phyloP scores from a whole-genome alignment of 2,888 invertebrate species.

The Agrypnus murinus region DNA sequence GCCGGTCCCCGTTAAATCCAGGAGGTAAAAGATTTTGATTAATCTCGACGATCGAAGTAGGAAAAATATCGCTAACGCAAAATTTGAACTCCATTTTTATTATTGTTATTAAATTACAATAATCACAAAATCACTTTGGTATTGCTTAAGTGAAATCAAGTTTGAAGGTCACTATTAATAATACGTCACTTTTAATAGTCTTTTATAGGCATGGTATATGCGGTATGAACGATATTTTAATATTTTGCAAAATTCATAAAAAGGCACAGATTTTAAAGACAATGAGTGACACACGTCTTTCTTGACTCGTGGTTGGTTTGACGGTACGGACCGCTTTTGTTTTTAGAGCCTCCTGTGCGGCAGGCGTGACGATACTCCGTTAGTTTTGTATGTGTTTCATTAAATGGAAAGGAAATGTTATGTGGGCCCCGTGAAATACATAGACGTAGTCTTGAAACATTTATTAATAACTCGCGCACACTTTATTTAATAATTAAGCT shows the following conservation, averaged over 20 bases:
- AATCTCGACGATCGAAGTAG: constrained; percentile 72
- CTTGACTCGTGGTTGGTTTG: constrained; percentile 42
- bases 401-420: constrained; percentile 50
- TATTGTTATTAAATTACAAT: no score
- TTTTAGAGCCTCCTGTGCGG: constrained; percentile 54
- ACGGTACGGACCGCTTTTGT: constrained; percentile 51
- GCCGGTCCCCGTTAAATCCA: constrained; percentile 74
- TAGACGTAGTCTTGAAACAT: constrained; percentile 28
- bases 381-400: constrained; percentile 56
- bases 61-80: constrained; percentile 73
- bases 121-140: constrained; percentile 36
- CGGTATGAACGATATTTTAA: not conserved
- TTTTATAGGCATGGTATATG: constrained; percentile 18
- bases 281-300: no score
- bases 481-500: not conserved
- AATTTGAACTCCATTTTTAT: constrained; percentile 76
- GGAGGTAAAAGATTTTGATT: constrained; percentile 73
- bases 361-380: constrained; percentile 60
- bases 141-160: constrained; percentile 25
- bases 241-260: constrained; percentile 21
- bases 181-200: constrained; percentile 29
- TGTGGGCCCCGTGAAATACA: constrained; percentile 37
- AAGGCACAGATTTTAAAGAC: constrained; percentile 26
- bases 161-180: constrained; percentile 41
- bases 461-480: constrained; percentile 8